Base-by-base conservation (phyloP, 2,888 invertebrate species). In the Buathra laborator region DNA sequence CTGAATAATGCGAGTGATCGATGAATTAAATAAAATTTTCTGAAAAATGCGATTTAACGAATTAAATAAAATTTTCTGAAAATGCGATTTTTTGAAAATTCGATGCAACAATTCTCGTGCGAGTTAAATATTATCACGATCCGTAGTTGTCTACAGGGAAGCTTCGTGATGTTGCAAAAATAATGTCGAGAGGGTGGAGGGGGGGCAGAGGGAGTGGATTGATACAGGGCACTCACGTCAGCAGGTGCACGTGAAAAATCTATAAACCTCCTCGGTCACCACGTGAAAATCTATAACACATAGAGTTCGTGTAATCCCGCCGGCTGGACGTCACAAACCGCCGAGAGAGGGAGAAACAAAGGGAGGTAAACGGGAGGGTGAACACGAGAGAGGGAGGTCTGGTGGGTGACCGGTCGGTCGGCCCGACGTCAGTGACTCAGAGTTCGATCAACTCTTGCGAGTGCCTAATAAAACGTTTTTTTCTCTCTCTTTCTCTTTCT, bases 231-330 rank as follows among this genome's bases (percentile, higher is more conserved):
- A 37, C 66, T 70, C 74, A 71, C 74, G 85, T 81, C 81, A 78
- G 78, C 81, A 85, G 81, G 84, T 85, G 81, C 70, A 66, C 68
- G 81, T 78, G 74, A 84, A 84, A 84, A 81, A 84, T 84, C 84
- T 84, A 84, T 84, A 84, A 78, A 44, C 48, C 64, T 68, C 77
- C 9, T 32, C 81, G 70, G 74, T 79, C 75, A 70, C 70, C 62
- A 74, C 37, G 81, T 70, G 70, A 71, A 80, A 84, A 74, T 84
- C 72, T 75, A 81, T 81, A 75, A 48, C 67, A 66, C 56, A 44
- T 62, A 64, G 62, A 62, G 76, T 68, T 83, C 68, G 81, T 62
- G 78, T 82, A 79, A 70, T 74, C 53, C 37, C 70, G 66, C 51
- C 72, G 78, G 71, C 29, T 72, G 79, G 48, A 76, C 85, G 85